These are phyloP conservation scores for Capra hircus DNA, from an alignment of 2,113 vertebrate genomes.

Conservation along the genomic window DNA sequence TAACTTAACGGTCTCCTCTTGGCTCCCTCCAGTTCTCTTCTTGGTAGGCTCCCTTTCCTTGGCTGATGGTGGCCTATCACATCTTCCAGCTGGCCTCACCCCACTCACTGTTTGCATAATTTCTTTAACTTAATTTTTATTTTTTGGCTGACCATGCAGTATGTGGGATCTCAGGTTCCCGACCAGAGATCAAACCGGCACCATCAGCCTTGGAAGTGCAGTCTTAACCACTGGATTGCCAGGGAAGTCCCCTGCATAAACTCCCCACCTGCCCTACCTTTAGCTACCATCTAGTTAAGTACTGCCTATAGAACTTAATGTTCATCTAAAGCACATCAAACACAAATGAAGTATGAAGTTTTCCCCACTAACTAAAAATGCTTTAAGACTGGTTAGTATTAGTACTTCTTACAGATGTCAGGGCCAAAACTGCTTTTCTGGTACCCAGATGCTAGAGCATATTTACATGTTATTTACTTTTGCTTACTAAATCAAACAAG, in stretches of 20 bases:
- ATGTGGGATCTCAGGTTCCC: not conserved
- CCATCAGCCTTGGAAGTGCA: not conserved
- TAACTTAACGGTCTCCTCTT: not conserved
- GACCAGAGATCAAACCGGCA: not conserved
- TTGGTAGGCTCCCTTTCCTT: constrained; percentile 33
- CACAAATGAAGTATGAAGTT: constrained; percentile 26
- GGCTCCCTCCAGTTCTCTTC: not conserved
- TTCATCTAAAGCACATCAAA: constrained; percentile 41
- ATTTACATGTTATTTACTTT: not conserved
- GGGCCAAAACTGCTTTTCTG: constrained; percentile 1
- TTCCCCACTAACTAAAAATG: not conserved
- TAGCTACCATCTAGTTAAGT: constrained; percentile 56
- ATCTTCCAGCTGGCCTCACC: constrained; percentile 46
- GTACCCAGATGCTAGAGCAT: not conserved
- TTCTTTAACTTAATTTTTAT: not conserved
- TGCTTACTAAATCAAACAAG: not conserved
- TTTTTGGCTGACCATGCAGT: not conserved
- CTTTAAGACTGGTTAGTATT: not conserved
- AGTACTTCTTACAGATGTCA: not conserved
- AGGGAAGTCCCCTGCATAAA: constrained; percentile 6
- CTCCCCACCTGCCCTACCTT: constrained; percentile 58
- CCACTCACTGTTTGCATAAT: constrained; percentile 50
- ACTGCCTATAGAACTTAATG: constrained; percentile 35
- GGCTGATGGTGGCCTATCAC: constrained; percentile 41
- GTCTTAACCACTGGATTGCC: not conserved